Percentiles rank a stretch among this genome's conserved stretches.
phyloP scores from a whole-genome alignment of 2,797 vertebrate genomes.

The Morelia viridis region DNA sequence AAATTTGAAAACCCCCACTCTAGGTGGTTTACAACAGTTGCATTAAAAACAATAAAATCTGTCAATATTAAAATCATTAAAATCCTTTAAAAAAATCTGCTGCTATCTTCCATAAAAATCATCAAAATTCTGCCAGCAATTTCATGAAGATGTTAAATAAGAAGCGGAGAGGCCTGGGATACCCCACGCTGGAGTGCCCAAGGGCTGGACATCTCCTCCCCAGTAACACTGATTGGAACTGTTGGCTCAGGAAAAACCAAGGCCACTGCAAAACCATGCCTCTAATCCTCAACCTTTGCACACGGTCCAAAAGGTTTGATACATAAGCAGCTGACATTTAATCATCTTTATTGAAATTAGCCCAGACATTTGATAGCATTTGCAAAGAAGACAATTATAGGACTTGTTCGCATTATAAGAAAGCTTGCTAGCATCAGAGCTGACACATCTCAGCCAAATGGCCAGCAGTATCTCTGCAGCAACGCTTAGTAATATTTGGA shows the following conservation, averaged over 20 bases:
- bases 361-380: not conserved
- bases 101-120: not conserved
- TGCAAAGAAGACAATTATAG: not conserved
- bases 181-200: not conserved
- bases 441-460: conserved; percentile 5
- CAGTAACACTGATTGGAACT: not conserved
- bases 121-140: not conserved
- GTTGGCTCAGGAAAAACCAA: not conserved
- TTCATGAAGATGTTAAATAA: not conserved
- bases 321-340: not conserved
- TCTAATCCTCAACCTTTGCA: not conserved
- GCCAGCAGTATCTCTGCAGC: not conserved
- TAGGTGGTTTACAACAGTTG: not conserved
- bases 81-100: not conserved
- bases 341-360: conserved; percentile 5
- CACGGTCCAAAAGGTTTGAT: not conserved
- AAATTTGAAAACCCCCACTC: not conserved
- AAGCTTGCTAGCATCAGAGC: not conserved
- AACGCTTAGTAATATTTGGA: not conserved
- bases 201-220: not conserved
- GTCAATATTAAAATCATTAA: not conserved
- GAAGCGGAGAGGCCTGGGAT: not conserved
- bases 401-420: not conserved
- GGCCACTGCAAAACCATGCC: not conserved
- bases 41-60: not conserved